phyloP scores from a whole-genome alignment of 2,888 invertebrate genomes.

The Alloplasta piceator region DNA sequence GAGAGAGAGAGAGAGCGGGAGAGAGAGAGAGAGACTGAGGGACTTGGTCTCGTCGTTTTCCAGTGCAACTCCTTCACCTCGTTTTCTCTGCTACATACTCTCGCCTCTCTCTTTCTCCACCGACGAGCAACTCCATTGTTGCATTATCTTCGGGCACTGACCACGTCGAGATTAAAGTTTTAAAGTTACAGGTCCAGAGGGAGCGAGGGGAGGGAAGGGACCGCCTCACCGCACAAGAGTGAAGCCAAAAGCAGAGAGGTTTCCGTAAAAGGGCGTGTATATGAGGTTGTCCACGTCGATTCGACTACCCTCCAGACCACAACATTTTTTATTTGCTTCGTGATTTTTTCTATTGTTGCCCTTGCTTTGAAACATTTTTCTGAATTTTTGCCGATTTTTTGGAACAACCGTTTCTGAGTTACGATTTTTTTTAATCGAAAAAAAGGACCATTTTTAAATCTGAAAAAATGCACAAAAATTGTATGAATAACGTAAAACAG shows the following conservation, averaged over 20 bases:
- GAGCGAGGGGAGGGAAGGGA: constrained; percentile 29
- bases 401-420: no score
- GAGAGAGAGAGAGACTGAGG: background rate
- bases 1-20: no score
- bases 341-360: no score
- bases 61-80: constrained; percentile 65
- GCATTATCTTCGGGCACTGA: constrained; percentile 75
- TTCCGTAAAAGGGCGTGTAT: constrained; percentile 24
- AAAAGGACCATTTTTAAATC: no score
- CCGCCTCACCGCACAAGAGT: background rate
- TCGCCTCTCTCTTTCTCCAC: constrained; percentile 42
- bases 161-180: constrained; percentile 78
- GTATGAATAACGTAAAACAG: no score
- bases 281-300: no score
- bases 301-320: no score
- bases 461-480: no score
- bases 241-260: constrained; percentile 40
- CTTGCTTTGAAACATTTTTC: no score
- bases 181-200: constrained; percentile 71
- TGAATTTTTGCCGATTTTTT: no score
- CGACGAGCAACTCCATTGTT: constrained; percentile 72
- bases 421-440: no score
- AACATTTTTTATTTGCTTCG: no score
- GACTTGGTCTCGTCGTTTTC: constrained; percentile 56
- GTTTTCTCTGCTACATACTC: constrained; percentile 65